Percentiles rank a stretch among this genome's conserved stretches.
phyloP scores from a whole-genome alignment of 2,888 invertebrate genomes.

The Hypomecis atomaria region DNA sequence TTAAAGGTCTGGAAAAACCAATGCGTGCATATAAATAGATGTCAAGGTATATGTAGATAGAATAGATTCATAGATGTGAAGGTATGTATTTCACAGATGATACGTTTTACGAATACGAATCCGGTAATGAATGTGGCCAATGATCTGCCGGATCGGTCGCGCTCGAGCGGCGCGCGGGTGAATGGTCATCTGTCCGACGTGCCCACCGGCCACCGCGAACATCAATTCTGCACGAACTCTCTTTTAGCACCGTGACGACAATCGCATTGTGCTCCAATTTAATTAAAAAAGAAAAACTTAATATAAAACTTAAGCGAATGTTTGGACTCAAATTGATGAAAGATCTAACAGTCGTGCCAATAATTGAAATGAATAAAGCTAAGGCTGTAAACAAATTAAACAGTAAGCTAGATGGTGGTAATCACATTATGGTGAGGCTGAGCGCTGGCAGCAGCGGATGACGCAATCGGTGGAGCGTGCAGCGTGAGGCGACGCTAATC shows the following conservation, averaged over 20 bases:
- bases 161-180: constrained; percentile 42
- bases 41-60: too few relatives aligned
- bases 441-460: constrained; percentile 44
- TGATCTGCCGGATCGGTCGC: constrained; percentile 31
- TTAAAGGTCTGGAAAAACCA: too few relatives aligned
- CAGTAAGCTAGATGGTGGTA: constrained; percentile 40
- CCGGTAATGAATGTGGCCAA: constrained; percentile 20
- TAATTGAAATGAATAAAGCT: neutral
- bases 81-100: constrained; percentile 20
- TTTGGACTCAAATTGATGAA: neutral
- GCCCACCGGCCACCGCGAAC: constrained; percentile 26
- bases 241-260: constrained; percentile 16
- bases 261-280: constrained; percentile 8
- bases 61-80: too few relatives aligned
- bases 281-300: neutral
- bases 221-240: constrained; percentile 39
- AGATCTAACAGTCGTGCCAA: neutral
- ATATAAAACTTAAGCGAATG: neutral
- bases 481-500: constrained; percentile 48
- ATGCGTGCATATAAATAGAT: too few relatives aligned
- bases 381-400: neutral
- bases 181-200: constrained; percentile 46
- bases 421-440: constrained; percentile 45
- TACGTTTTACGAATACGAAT: constrained; percentile 31
- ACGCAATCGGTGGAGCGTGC: constrained; percentile 42